Conservation (phyloP, 2,797 vertebrate genomes). For the Paramormyrops hopkinsi region DNA sequence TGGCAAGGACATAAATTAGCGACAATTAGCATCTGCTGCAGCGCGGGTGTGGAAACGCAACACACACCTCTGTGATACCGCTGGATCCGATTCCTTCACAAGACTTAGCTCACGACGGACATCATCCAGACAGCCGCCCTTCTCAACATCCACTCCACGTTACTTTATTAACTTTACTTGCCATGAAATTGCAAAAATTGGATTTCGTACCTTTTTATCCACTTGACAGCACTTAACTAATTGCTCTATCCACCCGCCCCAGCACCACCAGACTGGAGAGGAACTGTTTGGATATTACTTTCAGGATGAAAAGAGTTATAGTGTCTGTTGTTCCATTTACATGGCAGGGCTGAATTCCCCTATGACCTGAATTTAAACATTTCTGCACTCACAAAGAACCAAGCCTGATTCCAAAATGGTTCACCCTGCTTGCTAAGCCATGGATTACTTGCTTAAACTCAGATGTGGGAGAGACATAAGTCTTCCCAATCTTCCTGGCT, state of each 20-base stretch:
- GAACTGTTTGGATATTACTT: constrained; percentile 30
- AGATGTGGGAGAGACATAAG: not conserved
- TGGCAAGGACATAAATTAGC: constrained; percentile 21
- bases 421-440: constrained; percentile 9
- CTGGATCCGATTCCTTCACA: constrained; percentile 45
- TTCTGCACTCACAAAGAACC: constrained; percentile 4
- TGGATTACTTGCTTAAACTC: constrained; percentile 12
- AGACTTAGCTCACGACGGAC: constrained; percentile 49
- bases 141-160: constrained; percentile 47
- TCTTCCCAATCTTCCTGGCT: not conserved
- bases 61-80: constrained; percentile 32
- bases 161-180: constrained; percentile 59
- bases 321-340: constrained; percentile 29
- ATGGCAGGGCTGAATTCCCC: constrained; percentile 21
- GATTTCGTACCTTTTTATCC: constrained; percentile 66
- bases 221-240: constrained; percentile 70
- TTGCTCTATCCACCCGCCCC: constrained; percentile 42
- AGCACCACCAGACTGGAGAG: constrained; percentile 23
- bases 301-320: constrained; percentile 24
- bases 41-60: constrained; percentile 38
- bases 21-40: constrained; percentile 34
- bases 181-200: constrained; percentile 56
- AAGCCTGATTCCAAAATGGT: constrained; percentile 12
- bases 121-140: constrained; percentile 48
- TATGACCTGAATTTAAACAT: constrained; percentile 30